Conservation (phyloP, 1,140 invertebrate genomes). For the Palaemon carinicauda region DNA sequence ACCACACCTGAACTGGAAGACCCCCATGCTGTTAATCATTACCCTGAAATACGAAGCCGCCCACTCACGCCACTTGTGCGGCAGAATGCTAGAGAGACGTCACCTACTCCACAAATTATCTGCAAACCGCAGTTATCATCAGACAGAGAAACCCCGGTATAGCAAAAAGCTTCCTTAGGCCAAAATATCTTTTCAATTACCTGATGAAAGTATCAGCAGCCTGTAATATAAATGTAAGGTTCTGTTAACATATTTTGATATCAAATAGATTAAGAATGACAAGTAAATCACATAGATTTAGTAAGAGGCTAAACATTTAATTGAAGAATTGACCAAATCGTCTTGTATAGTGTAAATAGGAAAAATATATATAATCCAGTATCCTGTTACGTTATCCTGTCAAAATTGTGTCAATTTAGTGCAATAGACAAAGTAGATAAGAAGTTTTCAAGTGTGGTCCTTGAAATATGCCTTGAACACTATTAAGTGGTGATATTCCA, state of each 20-base stretch:
- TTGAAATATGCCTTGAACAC: too few species aligned
- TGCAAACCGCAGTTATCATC: background rate
- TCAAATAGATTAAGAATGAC: too few species aligned
- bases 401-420: too few species aligned
- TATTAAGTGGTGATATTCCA: too few species aligned
- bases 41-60: background rate
- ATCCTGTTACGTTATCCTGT: too few species aligned
- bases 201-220: too few species aligned
- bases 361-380: too few species aligned
- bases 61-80: conserved; percentile 24
- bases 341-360: too few species aligned
- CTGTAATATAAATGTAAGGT: too few species aligned
- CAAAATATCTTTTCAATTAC: background rate
- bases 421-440: too few species aligned
- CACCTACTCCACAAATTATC: conserved; percentile 23
- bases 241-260: too few species aligned
- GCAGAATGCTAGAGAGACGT: conserved; percentile 23
- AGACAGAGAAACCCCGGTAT: conserved; percentile 49
- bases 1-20: conserved; percentile 8
- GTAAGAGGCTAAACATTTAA: background rate
- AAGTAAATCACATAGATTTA: background rate
- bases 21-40: background rate
- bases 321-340: background rate
- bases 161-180: background rate
- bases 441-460: too few species aligned